These are phyloP conservation scores for Aptenodytes patagonicus DNA, from an alignment of 2,113 vertebrate species.

Conservation along the genomic window DNA sequence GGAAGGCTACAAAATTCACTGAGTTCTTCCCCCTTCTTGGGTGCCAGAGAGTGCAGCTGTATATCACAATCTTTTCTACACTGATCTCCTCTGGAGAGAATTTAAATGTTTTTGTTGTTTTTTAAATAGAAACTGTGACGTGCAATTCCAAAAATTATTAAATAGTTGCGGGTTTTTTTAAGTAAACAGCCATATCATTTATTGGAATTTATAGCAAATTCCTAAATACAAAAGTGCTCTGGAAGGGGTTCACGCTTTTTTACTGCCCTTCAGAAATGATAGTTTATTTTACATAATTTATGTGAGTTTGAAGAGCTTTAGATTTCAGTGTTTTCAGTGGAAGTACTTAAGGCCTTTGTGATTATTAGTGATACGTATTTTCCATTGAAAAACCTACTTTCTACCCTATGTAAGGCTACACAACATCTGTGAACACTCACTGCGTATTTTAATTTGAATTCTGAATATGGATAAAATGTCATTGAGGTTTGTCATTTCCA, in stretches of 20 bases:
- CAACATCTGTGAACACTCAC: not conserved
- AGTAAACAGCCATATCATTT: not conserved
- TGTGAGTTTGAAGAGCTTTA: not conserved
- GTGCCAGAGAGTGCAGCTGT: not conserved
- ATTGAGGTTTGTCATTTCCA: not conserved
- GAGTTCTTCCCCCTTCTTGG: not conserved
- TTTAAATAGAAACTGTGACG: not conserved
- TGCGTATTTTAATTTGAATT: not conserved
- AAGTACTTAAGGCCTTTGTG: not conserved
- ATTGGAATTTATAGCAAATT: not conserved
- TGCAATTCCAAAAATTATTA: not conserved
- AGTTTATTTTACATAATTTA: not conserved
- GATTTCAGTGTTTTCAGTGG: not conserved
- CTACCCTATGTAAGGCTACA: not conserved
- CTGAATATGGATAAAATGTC: not conserved
- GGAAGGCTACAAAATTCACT: not conserved
- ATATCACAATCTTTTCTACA: not conserved
- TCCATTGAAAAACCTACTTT: not conserved
- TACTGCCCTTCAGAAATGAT: not conserved
- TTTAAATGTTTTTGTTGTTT: not conserved
- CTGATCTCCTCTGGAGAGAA: not conserved
- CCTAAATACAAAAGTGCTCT: not conserved
- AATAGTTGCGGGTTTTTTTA: not conserved
- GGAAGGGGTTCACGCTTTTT: not conserved
- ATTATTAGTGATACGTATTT: not conserved